phyloP scores from a whole-genome alignment of 2,888 invertebrate species.

The Drosophila siamana region DNA sequence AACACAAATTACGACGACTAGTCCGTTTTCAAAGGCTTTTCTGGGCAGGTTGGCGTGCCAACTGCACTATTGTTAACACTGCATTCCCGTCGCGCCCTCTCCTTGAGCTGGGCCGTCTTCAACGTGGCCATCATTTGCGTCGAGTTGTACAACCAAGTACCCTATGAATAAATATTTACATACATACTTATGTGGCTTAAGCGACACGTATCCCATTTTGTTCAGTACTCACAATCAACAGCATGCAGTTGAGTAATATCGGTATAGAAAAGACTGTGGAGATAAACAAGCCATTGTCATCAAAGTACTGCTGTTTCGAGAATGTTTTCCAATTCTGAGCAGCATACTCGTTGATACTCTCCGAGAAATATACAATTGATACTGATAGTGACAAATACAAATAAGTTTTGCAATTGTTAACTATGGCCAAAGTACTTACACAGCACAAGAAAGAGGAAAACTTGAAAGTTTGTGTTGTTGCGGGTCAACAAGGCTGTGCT shows the following conservation, averaged over 20 bases:
- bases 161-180: slow-evolving; percentile 86
- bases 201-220: neutral
- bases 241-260: slow-evolving; percentile 95
- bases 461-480: slow-evolving; percentile 94
- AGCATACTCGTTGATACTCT: slow-evolving; percentile 95
- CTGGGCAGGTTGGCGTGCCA: neutral
- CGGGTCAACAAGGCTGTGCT: slow-evolving; percentile 92
- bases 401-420: neutral
- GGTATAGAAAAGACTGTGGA: slow-evolving; percentile 97
- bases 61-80: neutral
- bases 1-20: slow-evolving; percentile 23
- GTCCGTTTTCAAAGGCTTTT: slow-evolving; percentile 35
- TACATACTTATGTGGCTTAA: neutral
- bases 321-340: slow-evolving; percentile 95
- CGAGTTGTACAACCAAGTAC: slow-evolving; percentile 95
- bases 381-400: slow-evolving; percentile 86
- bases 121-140: slow-evolving; percentile 94
- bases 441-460: slow-evolving; percentile 91
- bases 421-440: slow-evolving; percentile 87
- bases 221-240: slow-evolving; percentile 93
- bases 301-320: slow-evolving; percentile 96
- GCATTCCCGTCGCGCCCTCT: slow-evolving; percentile 87
- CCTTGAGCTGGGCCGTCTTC: slow-evolving; percentile 92
- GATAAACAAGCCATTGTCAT: slow-evolving; percentile 96
- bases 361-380: slow-evolving; percentile 94